Evolutionary conservation across 2,888 invertebrate genomes (phyloP).

Genomic region (Dasysyrphus tricinctus): DNA sequence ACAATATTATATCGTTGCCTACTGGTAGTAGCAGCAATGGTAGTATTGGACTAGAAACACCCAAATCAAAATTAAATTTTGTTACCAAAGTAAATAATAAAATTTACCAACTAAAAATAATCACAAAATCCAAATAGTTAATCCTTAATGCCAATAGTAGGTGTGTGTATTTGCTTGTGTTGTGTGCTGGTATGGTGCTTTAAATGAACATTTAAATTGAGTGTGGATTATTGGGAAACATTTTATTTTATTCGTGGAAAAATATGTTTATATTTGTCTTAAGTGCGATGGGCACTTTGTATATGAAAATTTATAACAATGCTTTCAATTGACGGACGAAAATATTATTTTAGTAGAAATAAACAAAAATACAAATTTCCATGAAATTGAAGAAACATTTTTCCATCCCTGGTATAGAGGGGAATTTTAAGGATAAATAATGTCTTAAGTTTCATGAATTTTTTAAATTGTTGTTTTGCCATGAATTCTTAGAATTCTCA

Average conservation of each 20-base stretch:
- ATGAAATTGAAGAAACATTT: not conserved
- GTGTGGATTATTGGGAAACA: not conserved
- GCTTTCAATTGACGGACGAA: not conserved
- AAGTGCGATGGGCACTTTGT: not conserved
- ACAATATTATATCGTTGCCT: not conserved
- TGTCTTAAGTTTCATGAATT: not conserved
- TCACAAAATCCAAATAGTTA: constrained; percentile 6
- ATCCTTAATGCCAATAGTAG: not conserved
- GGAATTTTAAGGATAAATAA: not conserved
- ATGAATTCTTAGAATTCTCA: constrained; percentile 4
- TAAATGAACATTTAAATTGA: constrained; percentile 14
- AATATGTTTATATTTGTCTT: not conserved
- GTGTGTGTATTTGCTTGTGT: not conserved
- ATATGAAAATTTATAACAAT: not conserved
- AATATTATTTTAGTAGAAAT: not conserved
- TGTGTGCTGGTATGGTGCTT: not conserved
- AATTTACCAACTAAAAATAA: constrained; percentile 24
- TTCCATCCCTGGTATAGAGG: not conserved
- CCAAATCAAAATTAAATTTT: constrained; percentile 51
- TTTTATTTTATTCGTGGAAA: not conserved
- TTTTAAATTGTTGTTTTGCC: not conserved
- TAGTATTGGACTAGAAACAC: not conserved
- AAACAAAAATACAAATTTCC: not conserved
- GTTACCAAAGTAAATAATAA: constrained; percentile 32
- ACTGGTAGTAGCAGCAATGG: not conserved